Base-by-base conservation (phyloP, 30 jellyfish, hydroid and myxozoan species). In the Aurelia sp. region DNA sequence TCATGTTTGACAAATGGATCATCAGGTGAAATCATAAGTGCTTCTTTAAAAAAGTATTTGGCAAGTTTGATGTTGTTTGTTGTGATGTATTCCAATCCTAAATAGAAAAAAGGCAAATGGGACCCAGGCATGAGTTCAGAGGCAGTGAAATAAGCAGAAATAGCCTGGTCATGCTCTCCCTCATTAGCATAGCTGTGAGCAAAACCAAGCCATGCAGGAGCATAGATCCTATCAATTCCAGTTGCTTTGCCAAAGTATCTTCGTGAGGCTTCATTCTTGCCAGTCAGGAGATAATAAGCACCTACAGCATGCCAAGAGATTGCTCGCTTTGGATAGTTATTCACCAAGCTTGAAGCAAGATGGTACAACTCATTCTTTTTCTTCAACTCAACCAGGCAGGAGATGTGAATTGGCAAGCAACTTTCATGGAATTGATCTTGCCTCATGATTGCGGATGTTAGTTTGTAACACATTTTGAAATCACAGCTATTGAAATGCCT, bases 161-260 rank as follows among this genome's bases (percentile, higher is more conserved):
- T 94, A 20, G 98, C 98, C 83, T 88, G 98, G 62, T 94, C 98
- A 60, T 86, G 96, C 89, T 94, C 98, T 16, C 98, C 97, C 24
- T 94, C 98, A 71, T 83, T 80, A 8, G 98, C 97, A 89, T 68
- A 94, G 86, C 97, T 94, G 50, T 94, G 98, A 6, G 98, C 98
- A 88, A 94, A 94, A 3, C 98, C 98, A 58, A 94, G 84, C 98
- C 98, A 94, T 2, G 98, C 97, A 10, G 98, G 98, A 41, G 97
- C 97, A 88, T 67, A 94, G 27, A 72, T 84, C 10, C 91, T 61
- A 22, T 94, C 88, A 48, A 94, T 76, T 15, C 92, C 80, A 18
- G 97, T 84, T 13, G 98, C 97, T 58, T 94, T 94, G n/a, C 98
- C 90, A 74, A 94, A 94, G 71, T 94, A 94, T 72, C 91, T 82